Evolutionary conservation across 2,888 invertebrate species (phyloP), one percentile per base, ranked within the genome.

Genomic region (Brachynemurus nebulosus): DNA sequence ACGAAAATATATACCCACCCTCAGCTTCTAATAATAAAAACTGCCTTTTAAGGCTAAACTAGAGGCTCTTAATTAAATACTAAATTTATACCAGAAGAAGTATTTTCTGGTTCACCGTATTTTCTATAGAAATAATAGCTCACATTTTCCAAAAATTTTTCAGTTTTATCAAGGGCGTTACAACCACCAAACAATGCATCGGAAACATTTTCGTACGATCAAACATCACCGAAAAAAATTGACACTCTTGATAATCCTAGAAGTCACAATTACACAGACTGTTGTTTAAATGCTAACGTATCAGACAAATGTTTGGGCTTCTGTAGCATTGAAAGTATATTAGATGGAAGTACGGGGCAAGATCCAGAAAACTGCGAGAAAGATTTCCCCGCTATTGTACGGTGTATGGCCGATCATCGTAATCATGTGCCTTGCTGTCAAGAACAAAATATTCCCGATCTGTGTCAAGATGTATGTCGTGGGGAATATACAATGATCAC

Each of bases 381-480:
- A 16, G 85, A 86, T 58, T 85, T 89, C 57, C 83, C 85, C 1
- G 69, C 74, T 45, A 86, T 89, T 52, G 86, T 88, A 30, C 73
- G 74, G 40, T 81, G 80, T 56, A 80, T 80, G 80, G 75, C 78
- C 51, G 86, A 88, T 61, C 84, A 86, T 0, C 71, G 86, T 14
- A 86, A 89, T 65, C 88, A 88, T 65, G 80, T 85, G 20, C 86
- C 86, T 0, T 88, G 88, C 61, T 88, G 88, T 59, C 76, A 82
- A 17, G 78, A 79, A 51, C 85, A 86, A 59, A 72, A 78, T 45
- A 82, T 88, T 16, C 88, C 88, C 0, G 85, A 86, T 60, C 77
- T 86, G 52, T 88, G 88, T 58, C 86, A 85, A 57, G 86, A 86
- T 52, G 84, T 88, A 50, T 88, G 88, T 58, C 69, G 84, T 1